phyloP scores from a whole-genome alignment of 1,140 invertebrate species.

The Macrobrachium rosenbergii region DNA sequence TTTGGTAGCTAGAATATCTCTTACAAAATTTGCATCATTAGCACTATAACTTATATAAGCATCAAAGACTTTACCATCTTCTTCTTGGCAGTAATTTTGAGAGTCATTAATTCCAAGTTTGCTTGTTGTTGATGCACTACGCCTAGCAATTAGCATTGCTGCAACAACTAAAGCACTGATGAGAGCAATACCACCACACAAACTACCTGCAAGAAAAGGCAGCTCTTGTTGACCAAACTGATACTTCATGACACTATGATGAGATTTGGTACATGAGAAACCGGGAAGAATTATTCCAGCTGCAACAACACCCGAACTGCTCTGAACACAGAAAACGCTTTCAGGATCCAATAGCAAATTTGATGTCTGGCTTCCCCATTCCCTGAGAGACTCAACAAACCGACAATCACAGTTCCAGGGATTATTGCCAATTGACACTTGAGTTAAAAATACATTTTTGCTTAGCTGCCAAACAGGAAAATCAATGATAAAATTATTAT shows the following conservation, averaged over 20 bases:
- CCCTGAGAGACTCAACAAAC: conserved; percentile 82
- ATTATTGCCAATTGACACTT: conserved; percentile 82
- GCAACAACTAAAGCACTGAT: conserved; percentile 55
- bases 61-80: conserved; percentile 90
- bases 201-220: conserved; percentile 52
- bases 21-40: conserved; percentile 90
- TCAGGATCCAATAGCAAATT: conserved; percentile 34
- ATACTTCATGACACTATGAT: conserved; percentile 48
- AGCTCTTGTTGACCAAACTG: conserved; percentile 58
- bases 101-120: conserved; percentile 40
- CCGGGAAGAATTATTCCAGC: conserved; percentile 49
- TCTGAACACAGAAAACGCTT: conserved; percentile 49
- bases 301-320: conserved; percentile 42
- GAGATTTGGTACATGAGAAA: conserved; percentile 45
- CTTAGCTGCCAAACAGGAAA: conserved; percentile 83
- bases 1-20: conserved; percentile 77
- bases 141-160: conserved; percentile 58
- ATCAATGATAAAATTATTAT: conserved; percentile 82
- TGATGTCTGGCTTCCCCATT: conserved; percentile 77
- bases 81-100: conserved; percentile 73
- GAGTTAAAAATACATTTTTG: conserved; percentile 73
- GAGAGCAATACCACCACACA: conserved; percentile 54
- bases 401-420: conserved; percentile 91
- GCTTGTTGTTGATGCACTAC: conserved; percentile 45
- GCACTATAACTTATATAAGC: conserved; percentile 94